These are phyloP conservation scores for Oreochromis tanganicae DNA, from an alignment of 2,113 vertebrate genomes.

Conservation along the genomic window DNA sequence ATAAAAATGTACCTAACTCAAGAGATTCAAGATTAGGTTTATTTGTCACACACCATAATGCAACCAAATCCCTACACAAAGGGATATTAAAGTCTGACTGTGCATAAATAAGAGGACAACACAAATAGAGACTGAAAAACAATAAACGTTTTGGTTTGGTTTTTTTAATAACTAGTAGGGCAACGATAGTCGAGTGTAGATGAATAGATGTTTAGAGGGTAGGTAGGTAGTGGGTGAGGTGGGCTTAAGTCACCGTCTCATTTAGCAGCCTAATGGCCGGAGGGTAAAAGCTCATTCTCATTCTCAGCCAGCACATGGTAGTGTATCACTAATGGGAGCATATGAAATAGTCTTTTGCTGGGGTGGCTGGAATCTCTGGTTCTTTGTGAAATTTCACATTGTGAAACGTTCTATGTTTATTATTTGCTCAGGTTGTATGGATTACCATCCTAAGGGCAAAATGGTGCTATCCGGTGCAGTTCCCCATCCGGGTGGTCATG, in stretches of 20 bases:
- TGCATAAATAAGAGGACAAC: neutral
- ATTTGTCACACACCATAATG: neutral
- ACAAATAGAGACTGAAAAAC: neutral
- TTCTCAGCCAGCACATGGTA: rapidly evolving
- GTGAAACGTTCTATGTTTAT: neutral
- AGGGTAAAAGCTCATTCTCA: neutral
- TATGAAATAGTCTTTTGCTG: neutral
- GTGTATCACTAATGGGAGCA: neutral
- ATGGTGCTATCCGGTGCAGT: neutral
- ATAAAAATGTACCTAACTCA: neutral
- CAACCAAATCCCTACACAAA: neutral
- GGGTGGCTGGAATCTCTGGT: rapidly evolving
- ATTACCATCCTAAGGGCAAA: neutral
- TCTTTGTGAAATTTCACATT: neutral
- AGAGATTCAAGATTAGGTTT: neutral
- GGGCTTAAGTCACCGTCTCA: neutral
- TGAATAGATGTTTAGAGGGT: neutral
- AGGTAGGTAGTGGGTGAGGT: neutral
- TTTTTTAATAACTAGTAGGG: neutral
- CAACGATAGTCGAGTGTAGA: neutral
- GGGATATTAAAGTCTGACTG: neutral
- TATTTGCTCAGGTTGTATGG: neutral
- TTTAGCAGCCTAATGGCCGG: neutral
- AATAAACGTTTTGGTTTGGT: rapidly evolving
- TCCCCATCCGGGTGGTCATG: neutral